Evolutionary conservation across 2,797 vertebrate species (phyloP).

Genomic region (Ciconia nigra): DNA sequence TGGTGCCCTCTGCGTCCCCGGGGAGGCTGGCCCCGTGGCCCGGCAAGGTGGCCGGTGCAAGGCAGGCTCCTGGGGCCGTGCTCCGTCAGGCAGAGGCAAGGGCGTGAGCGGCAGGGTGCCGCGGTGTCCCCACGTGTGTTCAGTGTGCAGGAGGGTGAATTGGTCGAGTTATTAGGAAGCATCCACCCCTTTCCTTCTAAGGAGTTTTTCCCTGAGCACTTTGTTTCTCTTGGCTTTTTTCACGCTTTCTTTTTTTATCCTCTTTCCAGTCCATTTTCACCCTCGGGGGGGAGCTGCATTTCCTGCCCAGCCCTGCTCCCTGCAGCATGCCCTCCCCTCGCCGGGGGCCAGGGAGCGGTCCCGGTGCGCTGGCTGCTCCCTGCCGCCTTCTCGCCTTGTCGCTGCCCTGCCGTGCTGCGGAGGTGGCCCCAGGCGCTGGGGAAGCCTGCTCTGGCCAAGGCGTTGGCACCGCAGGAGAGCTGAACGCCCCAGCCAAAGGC

Average conservation of each 20-base stretch:
- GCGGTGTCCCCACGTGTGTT: neutral
- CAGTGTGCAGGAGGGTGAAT: neutral
- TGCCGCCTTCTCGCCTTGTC: neutral
- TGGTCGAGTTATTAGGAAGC: neutral
- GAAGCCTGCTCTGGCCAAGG: neutral
- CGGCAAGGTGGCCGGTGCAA: neutral
- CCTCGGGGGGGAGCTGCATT: neutral
- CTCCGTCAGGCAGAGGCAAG: neutral
- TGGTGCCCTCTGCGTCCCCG: neutral
- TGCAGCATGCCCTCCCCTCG: neutral
- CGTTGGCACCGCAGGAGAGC: neutral
- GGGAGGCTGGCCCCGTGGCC: neutral
- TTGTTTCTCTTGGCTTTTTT: constrained; percentile 56
- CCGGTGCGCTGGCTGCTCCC: neutral
- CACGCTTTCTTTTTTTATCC: constrained; percentile 37
- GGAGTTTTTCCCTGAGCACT: neutral
- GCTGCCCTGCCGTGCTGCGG: neutral
- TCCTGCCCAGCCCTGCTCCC: constrained; percentile 18
- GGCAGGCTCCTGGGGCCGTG: neutral
- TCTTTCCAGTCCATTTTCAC: constrained; percentile 38
- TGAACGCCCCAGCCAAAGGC: neutral
- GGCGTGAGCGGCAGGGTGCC: neutral
- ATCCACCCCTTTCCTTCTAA: constrained; percentile 44
- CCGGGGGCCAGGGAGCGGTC: neutral
- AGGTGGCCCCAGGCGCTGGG: neutral